Conservation (phyloP, 1,140 invertebrate species). For the Pomacea maculata region DNA sequence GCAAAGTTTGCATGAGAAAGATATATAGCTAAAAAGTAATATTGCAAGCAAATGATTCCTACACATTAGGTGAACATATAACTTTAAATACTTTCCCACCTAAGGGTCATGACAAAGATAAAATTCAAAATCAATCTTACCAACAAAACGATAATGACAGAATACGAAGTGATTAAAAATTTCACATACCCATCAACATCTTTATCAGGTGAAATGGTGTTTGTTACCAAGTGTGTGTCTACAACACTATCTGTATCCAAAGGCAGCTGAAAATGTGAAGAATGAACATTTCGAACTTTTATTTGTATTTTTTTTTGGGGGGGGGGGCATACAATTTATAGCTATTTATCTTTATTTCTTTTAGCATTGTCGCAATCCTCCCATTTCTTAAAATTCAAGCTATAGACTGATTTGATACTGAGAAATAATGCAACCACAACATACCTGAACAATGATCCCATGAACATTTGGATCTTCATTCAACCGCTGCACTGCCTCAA, state of each 20-base stretch:
- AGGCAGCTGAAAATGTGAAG: constrained; percentile 75
- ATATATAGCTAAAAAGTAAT: no score
- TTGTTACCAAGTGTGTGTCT: constrained; percentile 86
- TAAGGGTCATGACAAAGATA: no score
- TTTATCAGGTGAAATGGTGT: constrained; percentile 85
- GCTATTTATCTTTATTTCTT: not conserved
- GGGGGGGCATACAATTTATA: not conserved
- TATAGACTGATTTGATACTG: not conserved
- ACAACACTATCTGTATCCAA: constrained; percentile 84
- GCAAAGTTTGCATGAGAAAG: no score
- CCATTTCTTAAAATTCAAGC: no score
- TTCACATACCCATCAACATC: constrained; percentile 92
- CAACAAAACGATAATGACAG: not conserved
- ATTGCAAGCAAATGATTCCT: no score
- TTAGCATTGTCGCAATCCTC: not conserved
- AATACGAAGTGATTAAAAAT: not conserved
- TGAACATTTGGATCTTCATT: constrained; percentile 87
- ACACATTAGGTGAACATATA: no score
- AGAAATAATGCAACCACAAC: constrained; percentile 3
- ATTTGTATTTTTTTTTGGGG: not conserved
- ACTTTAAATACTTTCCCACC: no score
- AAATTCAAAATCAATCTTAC: not conserved
- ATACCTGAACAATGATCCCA: constrained; percentile 92
- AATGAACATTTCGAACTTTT: not conserved
- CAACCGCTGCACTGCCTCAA: constrained; percentile 78